Conservation (phyloP, 64 coral and sea anemone species). For the Stichodactyla mertensii region DNA sequence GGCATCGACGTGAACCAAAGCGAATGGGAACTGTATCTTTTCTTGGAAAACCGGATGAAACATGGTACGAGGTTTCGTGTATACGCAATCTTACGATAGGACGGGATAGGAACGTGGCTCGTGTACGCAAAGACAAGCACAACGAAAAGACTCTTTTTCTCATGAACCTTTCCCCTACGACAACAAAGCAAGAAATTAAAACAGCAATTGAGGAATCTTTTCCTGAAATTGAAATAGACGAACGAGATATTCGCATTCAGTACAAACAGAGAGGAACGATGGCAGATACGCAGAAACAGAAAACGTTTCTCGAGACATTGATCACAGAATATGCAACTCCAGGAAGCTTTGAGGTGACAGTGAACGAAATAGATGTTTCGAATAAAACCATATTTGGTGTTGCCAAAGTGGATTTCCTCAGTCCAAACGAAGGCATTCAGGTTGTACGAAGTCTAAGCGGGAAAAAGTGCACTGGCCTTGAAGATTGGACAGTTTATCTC, state of each 20-base stretch:
- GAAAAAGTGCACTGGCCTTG: background rate
- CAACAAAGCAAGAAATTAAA: conserved; percentile 30
- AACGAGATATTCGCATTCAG: conserved; percentile 14
- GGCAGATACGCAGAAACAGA: background rate
- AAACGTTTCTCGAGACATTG: background rate
- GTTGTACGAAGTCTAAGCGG: conserved; percentile 23
- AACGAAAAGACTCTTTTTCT: conserved; percentile 10
- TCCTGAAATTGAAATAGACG: background rate
- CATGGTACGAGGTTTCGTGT: background rate
- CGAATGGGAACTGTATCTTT: conserved; percentile 19
- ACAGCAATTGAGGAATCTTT: conserved; percentile 13
- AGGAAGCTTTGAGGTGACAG: background rate
- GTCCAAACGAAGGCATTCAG: conserved; percentile 14
- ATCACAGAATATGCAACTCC: background rate
- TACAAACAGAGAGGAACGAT: conserved; percentile 16
- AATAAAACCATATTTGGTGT: background rate
- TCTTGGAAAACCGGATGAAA: background rate
- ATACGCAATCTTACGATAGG: background rate
- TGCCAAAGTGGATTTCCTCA: conserved; percentile 20
- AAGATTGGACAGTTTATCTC: background rate
- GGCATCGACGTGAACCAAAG: conserved; percentile 30
- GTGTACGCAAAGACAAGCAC: background rate
- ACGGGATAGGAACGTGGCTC: background rate
- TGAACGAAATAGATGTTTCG: background rate
- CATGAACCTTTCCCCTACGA: background rate